These are phyloP conservation scores for Coenonympha arcania DNA, from an alignment of 2,888 invertebrate genomes.

Conservation along the genomic window DNA sequence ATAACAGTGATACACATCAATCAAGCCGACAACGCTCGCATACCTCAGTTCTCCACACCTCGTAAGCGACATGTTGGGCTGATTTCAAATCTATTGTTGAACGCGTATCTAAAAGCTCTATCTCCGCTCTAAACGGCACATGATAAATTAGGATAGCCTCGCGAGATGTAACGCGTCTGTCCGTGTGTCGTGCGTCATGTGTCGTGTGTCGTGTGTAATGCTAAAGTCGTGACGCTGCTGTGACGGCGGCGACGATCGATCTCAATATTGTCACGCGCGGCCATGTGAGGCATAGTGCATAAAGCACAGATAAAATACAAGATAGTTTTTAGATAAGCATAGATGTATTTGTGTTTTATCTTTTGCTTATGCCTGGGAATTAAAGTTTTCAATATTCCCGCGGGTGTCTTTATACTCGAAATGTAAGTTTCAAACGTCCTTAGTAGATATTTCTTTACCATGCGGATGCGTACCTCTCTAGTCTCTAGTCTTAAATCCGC, in stretches of 20 bases:
- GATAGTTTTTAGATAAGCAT: background rate
- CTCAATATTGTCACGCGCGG: constrained; percentile 13
- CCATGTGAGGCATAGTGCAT: constrained; percentile 7
- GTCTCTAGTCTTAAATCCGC: too few species aligned
- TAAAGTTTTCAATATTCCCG: too few species aligned
- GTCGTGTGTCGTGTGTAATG: too few species aligned
- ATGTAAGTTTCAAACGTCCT: too few species aligned
- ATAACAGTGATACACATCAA: background rate
- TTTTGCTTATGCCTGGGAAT: background rate
- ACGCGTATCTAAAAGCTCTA: constrained; percentile 3
- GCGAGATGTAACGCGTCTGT: constrained; percentile 5
- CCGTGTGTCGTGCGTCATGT: constrained; percentile 14
- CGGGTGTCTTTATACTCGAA: too few species aligned
- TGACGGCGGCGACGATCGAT: constrained; percentile 2
- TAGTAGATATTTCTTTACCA: too few species aligned
- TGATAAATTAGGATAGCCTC: constrained; percentile 9
- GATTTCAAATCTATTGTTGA: constrained; percentile 3
- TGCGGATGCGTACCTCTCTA: too few species aligned
- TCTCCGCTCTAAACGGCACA: constrained; percentile 4
- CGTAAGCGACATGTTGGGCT: background rate
- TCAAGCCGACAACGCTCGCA: background rate
- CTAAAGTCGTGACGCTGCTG: constrained; percentile 15
- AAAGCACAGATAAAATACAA: background rate
- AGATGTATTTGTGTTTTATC: background rate
- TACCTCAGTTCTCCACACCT: background rate